A percentile compares a stretch with the other conserved stretches of the same genome.
Conservation (phyloP, 2,797 vertebrate species). For the Enteromius viviparus region DNA sequence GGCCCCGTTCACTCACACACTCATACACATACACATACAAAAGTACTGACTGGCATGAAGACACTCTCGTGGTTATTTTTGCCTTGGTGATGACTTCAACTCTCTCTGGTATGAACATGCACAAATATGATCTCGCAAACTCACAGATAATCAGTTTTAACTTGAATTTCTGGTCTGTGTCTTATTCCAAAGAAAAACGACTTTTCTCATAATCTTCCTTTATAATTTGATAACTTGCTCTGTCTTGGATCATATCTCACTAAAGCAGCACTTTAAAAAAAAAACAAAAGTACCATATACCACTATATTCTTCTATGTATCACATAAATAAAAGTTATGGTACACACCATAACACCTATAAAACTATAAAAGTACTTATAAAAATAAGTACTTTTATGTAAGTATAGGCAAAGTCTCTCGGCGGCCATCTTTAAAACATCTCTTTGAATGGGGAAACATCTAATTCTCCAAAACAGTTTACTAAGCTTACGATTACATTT, state of each 20-base stretch:
- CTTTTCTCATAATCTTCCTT: not conserved
- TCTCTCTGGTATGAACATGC: constrained; percentile 20
- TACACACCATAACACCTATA: not conserved
- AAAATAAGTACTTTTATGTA: no score
- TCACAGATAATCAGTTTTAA: not conserved
- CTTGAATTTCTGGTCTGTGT: not conserved
- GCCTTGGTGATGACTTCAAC: not conserved
- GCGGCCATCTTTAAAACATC: no score
- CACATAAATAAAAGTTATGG: not conserved
- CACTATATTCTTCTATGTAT: not conserved
- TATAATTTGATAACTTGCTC: not conserved
- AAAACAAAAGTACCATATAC: not conserved
- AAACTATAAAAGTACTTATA: no score
- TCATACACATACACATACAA: constrained; percentile 1
- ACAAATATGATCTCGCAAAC: not conserved
- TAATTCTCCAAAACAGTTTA: no score
- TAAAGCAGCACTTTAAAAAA: not conserved
- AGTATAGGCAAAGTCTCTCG: not conserved
- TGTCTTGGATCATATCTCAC: not conserved
- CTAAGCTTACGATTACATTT: no score
- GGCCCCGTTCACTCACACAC: not conserved
- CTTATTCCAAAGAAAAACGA: not conserved
- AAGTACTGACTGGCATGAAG: not conserved
- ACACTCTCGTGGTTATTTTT: constrained; percentile 23
- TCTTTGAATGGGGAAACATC: no score